Base-by-base conservation (phyloP, 1,140 invertebrate species). In the Pissodes strobi region DNA sequence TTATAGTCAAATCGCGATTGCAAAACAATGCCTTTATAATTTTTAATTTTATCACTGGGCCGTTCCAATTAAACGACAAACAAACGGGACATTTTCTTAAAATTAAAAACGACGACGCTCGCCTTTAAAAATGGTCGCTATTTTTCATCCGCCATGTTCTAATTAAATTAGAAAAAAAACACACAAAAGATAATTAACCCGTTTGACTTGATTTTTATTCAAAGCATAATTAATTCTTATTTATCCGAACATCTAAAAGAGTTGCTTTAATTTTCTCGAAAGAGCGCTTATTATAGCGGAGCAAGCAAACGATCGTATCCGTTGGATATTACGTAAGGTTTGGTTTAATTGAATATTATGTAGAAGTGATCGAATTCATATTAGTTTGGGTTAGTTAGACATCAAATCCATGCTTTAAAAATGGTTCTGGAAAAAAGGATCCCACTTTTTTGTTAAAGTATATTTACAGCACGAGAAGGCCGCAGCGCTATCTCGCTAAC, bases 121-220 rank as follows among this genome's bases (percentile, higher is more conserved):
- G 63, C 55, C 46, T 59, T 52, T 59, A 59, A 58, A 65, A 58
- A 58, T 52, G 55, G 48, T 12, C 55, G 63, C 63, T 53, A 65
- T 65, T 58, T 65, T 65, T 65, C 63, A 65, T 65, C 63, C 63
- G 55, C 63, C 63, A 58, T 65, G 55, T 58, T 59, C 53, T 65
- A 59, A 65, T 65, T 65, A 58, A 65, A 51, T 65, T 65, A 58
- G 55, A 46, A 57, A 55, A 64, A 64, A 57, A 56, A 58, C 30
- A 65, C 34, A 65, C 55, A 65, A 65, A 65, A 65, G 53, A 58
- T 65, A 65, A 65, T 65, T 65, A 65, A 65, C 63, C 63, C 63
- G 63, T 65, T 65, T 65, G 55, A 65, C 63, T 65, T 59, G 63
- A 65, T 59, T 58, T 57, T 58, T 53, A 65, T 65, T 65, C 63